Percentiles rank a stretch among this genome's conserved stretches.
Conservation (phyloP, 2,888 invertebrate genomes). For the Caenorhabditis zanzibari region DNA sequence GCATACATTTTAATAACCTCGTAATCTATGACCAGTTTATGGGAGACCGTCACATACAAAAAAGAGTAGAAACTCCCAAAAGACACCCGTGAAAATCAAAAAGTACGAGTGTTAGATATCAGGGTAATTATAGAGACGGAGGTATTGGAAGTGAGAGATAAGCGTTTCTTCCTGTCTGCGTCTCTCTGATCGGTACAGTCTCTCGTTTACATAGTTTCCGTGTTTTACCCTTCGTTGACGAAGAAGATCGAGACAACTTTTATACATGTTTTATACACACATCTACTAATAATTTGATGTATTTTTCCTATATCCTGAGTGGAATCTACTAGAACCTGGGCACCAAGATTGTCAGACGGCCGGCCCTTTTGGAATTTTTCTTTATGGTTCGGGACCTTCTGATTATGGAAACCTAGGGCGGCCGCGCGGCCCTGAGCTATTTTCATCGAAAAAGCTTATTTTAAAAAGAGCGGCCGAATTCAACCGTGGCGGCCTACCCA, state of each 20-base stretch:
- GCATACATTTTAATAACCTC: background rate
- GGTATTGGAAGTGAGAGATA: conserved; percentile 16
- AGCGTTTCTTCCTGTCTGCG: conserved; percentile 27
- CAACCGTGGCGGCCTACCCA: no score
- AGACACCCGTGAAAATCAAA: conserved; percentile 33
- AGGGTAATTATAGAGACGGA: conserved; percentile 1
- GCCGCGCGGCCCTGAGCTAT: no score
- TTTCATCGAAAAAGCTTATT: no score
- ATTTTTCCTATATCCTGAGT: no score
- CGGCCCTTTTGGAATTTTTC: no score
- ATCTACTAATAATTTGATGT: background rate
- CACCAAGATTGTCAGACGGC: no score
- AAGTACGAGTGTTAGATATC: conserved; percentile 21
- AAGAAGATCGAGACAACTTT: conserved; percentile 30
- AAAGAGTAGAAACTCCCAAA: conserved; percentile 14
- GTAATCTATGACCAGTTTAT: conserved; percentile 39
- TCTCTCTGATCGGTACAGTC: conserved; percentile 15
- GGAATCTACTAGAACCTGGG: no score
- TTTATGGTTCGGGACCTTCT: no score
- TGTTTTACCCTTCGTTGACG: conserved; percentile 22
- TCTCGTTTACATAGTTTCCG: conserved; percentile 1
- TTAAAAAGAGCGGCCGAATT: no score
- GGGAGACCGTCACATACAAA: conserved; percentile 8
- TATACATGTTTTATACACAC: conserved; percentile 16
- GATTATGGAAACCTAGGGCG: no score